These are phyloP conservation scores for Theonella swinhoei DNA, from an alignment of 37 sponge, comb jelly and placozoan species.

Conservation along the genomic window DNA sequence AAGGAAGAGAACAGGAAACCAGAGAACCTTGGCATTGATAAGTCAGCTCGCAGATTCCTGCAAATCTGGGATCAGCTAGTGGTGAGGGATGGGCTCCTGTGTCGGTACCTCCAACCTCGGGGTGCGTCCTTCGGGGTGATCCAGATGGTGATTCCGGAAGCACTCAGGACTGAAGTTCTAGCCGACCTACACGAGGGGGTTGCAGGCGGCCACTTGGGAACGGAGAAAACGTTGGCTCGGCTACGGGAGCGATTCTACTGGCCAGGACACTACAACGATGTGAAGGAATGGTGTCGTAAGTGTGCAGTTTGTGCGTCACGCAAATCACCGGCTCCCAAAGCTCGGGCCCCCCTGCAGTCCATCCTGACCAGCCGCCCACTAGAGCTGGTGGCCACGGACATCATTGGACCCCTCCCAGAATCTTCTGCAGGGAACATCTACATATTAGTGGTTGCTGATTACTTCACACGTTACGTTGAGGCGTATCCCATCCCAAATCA, in stretches of 20 bases:
- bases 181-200: background rate
- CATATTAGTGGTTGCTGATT: constrained; percentile 1
- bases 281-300: background rate
- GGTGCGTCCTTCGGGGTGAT: too few species aligned
- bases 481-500: constrained; percentile 6
- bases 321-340: background rate
- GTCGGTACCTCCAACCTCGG: too few species aligned
- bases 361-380: background rate
- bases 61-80: too few species aligned
- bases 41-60: too few species aligned
- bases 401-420: too few species aligned
- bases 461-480: background rate
- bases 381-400: too few species aligned
- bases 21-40: too few species aligned
- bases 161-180: background rate
- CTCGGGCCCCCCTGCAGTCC: background rate
- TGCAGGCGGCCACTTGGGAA: background rate
- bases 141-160: constrained; percentile 14
- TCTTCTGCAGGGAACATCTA: constrained; percentile 6
- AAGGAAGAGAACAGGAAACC: too few species aligned
- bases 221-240: background rate
- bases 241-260: too few species aligned
- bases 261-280: too few species aligned
- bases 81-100: too few species aligned
- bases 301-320: too few species aligned